Evolutionary conservation across 2,113 vertebrate genomes (phyloP).

Genomic region (Coryphaenoides rupestris): DNA sequence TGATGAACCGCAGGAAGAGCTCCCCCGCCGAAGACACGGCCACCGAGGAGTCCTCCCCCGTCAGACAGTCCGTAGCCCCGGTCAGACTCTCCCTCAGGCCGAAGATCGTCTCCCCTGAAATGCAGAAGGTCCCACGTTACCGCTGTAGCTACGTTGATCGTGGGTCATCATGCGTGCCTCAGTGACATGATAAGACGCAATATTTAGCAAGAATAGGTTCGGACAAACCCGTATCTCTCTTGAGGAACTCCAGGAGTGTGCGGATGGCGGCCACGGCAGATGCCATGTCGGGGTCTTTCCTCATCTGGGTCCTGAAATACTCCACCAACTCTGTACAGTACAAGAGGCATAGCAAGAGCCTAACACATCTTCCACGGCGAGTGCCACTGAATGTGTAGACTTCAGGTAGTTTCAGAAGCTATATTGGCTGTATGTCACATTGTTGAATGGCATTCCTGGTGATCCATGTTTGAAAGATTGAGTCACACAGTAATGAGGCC

Average conservation of each 20-base stretch:
- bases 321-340: constrained; percentile 85
- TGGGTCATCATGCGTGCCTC: too few species aligned
- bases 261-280: constrained; percentile 93
- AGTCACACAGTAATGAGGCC: too few species aligned
- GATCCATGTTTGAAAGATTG: too few species aligned
- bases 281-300: constrained; percentile 82
- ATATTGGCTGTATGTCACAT: too few species aligned
- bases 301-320: constrained; percentile 86
- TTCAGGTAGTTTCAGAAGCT: too few species aligned
- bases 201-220: background rate
- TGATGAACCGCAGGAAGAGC: constrained; percentile 97
- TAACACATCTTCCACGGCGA: too few species aligned
- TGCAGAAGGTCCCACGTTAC: background rate
- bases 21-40: constrained; percentile 93
- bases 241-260: constrained; percentile 87
- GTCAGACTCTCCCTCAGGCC: constrained; percentile 89
- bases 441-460: too few species aligned
- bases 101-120: constrained; percentile 86
- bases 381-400: too few species aligned
- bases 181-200: too few species aligned
- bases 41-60: constrained; percentile 88
- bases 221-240: constrained; percentile 84
- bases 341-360: too few species aligned
- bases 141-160: too few species aligned
- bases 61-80: constrained; percentile 80